A percentile compares a stretch with the other conserved stretches of the same genome.
Conservation (phyloP, 2,888 invertebrate genomes). For the Deroplatys truncata region DNA sequence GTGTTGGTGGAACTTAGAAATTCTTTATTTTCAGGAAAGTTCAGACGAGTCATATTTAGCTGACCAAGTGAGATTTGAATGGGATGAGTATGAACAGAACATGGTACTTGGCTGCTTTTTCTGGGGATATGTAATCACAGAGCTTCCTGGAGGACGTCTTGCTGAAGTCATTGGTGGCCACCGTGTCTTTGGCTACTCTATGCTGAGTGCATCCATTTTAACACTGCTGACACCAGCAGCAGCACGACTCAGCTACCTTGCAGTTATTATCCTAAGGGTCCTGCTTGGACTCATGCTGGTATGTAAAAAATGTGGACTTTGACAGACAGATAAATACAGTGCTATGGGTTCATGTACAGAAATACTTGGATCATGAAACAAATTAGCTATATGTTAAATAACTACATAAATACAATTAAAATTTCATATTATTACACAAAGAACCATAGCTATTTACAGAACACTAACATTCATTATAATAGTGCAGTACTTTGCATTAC, state of each 20-base stretch:
- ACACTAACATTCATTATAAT: no score
- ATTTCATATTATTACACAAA: no score
- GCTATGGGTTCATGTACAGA: no score
- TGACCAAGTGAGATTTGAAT: conserved; percentile 55
- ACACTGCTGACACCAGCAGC: conserved; percentile 77
- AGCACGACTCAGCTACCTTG: conserved; percentile 64
- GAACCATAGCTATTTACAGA: no score
- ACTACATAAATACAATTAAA: neutral
- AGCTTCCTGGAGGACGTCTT: conserved; percentile 81
- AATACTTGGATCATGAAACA: no score
- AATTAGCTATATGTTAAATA: no score
- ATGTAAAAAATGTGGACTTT: conserved; percentile 30
- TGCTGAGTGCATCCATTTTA: conserved; percentile 73
- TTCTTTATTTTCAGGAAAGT: no score
- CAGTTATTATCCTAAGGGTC: conserved; percentile 67
- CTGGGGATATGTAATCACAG: conserved; percentile 88
- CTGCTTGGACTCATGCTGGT: conserved; percentile 71
- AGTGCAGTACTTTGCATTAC: no score
- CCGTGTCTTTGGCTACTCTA: conserved; percentile 82
- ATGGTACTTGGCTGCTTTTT: conserved; percentile 82
- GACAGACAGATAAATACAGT: no score
- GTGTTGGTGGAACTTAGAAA: no score
- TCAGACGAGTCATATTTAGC: neutral
- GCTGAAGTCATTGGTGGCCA: conserved; percentile 80
- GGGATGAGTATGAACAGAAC: conserved; percentile 77